Percentiles rank a stretch among this genome's conserved stretches.
Evolutionary conservation across 2,888 invertebrate genomes (phyloP).

Genomic region (Acanthococcus lagerstroemiae): DNA sequence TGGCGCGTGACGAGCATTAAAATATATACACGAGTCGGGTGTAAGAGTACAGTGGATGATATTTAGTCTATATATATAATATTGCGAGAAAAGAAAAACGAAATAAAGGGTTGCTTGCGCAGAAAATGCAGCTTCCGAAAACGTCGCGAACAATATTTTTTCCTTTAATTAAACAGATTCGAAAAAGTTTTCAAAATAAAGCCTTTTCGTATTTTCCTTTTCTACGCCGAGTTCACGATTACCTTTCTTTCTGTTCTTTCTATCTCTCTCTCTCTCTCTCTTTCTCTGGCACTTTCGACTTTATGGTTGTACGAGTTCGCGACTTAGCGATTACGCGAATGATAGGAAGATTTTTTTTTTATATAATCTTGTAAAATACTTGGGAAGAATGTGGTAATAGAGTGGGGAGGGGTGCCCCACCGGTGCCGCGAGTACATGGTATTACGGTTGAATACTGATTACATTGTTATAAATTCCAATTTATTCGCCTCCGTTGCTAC

Average conservation of each 20-base stretch:
- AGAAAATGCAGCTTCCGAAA: slow-evolving; percentile 12
- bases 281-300: neutral
- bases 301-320: slow-evolving; percentile 9
- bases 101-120: neutral
- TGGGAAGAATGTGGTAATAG: neutral
- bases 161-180: slow-evolving; percentile 23
- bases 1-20: slow-evolving; percentile 17
- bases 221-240: slow-evolving; percentile 5
- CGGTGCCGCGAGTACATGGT: too few relatives aligned
- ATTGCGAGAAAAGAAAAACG: neutral
- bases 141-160: slow-evolving; percentile 18
- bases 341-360: slow-evolving; percentile 11
- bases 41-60: too few relatives aligned
- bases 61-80: too few relatives aligned
- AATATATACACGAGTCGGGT: too few relatives aligned
- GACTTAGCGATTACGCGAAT: neutral
- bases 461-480: slow-evolving; percentile 26
- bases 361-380: neutral
- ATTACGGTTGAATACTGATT: slow-evolving; percentile 7
- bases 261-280: neutral
- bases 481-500: slow-evolving; percentile 7
- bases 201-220: neutral
- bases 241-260: neutral
- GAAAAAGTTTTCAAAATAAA: slow-evolving; percentile 8
- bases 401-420: too few relatives aligned